phyloP scores from a whole-genome alignment of 2,113 vertebrate genomes.

The Etia nguti region DNA sequence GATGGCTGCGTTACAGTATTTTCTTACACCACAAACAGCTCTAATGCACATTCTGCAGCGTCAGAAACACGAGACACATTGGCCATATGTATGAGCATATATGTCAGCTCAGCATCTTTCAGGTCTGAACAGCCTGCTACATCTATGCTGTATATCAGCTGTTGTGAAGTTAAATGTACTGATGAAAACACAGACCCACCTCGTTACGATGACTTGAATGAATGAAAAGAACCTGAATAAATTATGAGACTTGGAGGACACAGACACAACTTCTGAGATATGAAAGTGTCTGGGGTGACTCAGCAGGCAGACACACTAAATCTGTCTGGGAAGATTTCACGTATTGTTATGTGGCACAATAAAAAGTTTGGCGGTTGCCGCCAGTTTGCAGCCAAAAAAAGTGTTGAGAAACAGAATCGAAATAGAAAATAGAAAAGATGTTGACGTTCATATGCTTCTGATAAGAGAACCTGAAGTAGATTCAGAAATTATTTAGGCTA shows the following conservation, averaged over 20 bases:
- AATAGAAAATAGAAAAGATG: background rate
- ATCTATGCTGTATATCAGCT: background rate
- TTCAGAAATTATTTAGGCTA: background rate
- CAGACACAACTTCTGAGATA: constrained; percentile 3
- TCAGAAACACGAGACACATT: background rate
- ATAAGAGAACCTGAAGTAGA: background rate
- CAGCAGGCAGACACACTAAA: constrained; percentile 15
- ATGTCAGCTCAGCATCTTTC: background rate
- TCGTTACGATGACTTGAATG: background rate
- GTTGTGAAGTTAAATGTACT: background rate
- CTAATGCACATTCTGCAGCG: background rate
- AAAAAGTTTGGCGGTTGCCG: background rate
- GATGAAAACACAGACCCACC: background rate
- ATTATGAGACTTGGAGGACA: constrained; percentile 11
- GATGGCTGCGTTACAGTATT: background rate
- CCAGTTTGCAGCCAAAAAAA: background rate
- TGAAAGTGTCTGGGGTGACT: constrained; percentile 28
- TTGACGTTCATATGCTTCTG: background rate
- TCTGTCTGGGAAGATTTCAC: constrained; percentile 1
- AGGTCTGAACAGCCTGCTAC: background rate
- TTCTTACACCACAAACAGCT: background rate
- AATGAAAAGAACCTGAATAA: background rate
- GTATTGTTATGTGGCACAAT: background rate
- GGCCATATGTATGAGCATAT: background rate
- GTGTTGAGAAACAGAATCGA: background rate